Evolutionary conservation across 2,888 invertebrate species (phyloP).

Genomic region (Apotomis capreana): DNA sequence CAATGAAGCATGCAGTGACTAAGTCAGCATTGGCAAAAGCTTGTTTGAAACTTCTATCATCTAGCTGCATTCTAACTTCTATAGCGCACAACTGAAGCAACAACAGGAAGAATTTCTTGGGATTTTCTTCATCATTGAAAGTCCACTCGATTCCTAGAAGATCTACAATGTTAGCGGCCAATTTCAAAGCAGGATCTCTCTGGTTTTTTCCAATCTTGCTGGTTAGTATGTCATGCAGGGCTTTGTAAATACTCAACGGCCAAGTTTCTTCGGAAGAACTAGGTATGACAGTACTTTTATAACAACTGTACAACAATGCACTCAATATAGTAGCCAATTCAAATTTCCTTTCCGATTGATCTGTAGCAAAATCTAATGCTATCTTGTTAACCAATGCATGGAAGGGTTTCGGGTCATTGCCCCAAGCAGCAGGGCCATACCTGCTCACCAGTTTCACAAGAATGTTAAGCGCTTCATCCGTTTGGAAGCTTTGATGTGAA

Average conservation of each 20-base stretch:
- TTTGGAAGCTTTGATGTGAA: conserved; percentile 93
- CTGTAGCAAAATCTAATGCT: conserved; percentile 93
- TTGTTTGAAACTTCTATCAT: conserved; percentile 92
- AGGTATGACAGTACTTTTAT: conserved; percentile 85
- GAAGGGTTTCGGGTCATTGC: conserved; percentile 89
- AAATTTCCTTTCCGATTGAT: conserved; percentile 94
- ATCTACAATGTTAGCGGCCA: conserved; percentile 91
- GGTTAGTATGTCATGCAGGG: conserved; percentile 91
- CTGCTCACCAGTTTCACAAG: conserved; percentile 88
- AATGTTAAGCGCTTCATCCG: conserved; percentile 93
- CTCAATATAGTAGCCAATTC: conserved; percentile 92
- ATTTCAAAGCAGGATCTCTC: conserved; percentile 93
- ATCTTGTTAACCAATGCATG: conserved; percentile 92
- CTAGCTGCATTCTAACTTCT: conserved; percentile 96
- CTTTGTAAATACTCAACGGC: conserved; percentile 92
- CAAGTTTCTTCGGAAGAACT: conserved; percentile 89
- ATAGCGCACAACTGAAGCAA: conserved; percentile 94
- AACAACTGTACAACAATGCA: conserved; percentile 88
- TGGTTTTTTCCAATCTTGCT: conserved; percentile 94
- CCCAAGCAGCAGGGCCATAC: conserved; percentile 90
- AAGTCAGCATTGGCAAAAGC: conserved; percentile 90
- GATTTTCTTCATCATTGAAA: conserved; percentile 89
- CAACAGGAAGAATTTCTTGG: conserved; percentile 92
- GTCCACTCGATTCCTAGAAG: conserved; percentile 94
- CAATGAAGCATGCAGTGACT: conserved; percentile 91